These are phyloP conservation scores for Lucinisca nassula DNA, from an alignment of 2,888 invertebrate genomes.

Conservation along the genomic window DNA sequence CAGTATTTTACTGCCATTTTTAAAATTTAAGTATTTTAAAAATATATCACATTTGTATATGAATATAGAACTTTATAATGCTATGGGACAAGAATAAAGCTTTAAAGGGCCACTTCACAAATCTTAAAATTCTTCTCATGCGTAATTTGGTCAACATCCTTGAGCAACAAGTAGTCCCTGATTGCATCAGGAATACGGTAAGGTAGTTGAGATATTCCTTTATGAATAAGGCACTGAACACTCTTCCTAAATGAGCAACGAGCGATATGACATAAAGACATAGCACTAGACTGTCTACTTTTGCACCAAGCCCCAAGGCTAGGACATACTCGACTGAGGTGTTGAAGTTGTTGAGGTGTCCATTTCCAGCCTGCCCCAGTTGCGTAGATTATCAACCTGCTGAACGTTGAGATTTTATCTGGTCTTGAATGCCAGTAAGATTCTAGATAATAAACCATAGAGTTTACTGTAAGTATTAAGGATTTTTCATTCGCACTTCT, in stretches of 20 bases:
- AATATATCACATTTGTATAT: no score
- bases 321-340: conserved; percentile 72
- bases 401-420: conserved; percentile 66
- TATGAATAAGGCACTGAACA: conserved; percentile 58
- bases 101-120: conserved; percentile 44
- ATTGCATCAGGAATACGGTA: conserved; percentile 71
- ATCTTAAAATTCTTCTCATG: conserved; percentile 38
- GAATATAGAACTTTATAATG: no score
- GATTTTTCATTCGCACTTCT: conserved; percentile 62
- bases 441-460: conserved; percentile 79
- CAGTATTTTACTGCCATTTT: no score
- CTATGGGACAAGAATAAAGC: no score
- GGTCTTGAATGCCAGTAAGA: conserved; percentile 78
- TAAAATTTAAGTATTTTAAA: no score
- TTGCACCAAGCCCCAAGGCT: conserved; percentile 75
- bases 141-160: conserved; percentile 76
- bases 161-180: conserved; percentile 75
- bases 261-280: conserved; percentile 73
- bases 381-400: conserved; percentile 76
- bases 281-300: conserved; percentile 58
- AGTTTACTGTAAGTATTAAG: conserved; percentile 71
- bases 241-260: conserved; percentile 69
- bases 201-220: conserved; percentile 66
- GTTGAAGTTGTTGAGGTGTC: conserved; percentile 70
- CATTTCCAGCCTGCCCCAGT: conserved; percentile 80